Percentiles rank a stretch among this genome's conserved stretches.
Evolutionary conservation across 2,797 vertebrate genomes (phyloP).

Genomic region (Onychomys arenicola): DNA sequence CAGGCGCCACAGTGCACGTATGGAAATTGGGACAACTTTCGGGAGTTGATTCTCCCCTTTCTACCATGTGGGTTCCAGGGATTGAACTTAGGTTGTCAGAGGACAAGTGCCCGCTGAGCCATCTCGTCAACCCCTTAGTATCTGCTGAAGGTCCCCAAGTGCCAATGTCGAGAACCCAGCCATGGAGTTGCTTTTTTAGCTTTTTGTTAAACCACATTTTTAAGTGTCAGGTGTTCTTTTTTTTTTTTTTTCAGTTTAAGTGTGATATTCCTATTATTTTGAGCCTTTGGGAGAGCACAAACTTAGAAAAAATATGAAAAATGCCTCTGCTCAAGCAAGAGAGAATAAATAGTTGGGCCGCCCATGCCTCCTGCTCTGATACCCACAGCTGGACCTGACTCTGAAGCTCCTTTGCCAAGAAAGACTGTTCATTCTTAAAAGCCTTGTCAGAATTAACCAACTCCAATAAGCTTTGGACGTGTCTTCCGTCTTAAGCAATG

Average conservation of each 20-base stretch:
- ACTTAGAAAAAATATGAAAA: neutral
- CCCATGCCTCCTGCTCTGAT: neutral
- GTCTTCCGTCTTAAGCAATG: constrained; percentile 15
- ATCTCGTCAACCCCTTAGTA: neutral
- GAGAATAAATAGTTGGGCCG: accelerated
- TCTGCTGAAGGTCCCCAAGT: neutral
- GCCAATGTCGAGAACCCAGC: neutral
- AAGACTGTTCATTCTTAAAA: neutral
- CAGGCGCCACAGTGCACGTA: neutral
- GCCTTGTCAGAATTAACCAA: constrained; percentile 2
- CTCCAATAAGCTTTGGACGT: neutral
- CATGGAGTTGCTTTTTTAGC: neutral
- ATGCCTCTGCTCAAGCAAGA: neutral
- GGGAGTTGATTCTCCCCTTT: neutral
- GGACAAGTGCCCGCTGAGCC: neutral
- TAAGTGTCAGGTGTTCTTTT: neutral
- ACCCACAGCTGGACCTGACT: too few relatives aligned
- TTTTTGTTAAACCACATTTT: neutral
- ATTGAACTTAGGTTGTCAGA: neutral
- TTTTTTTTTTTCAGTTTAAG: neutral
- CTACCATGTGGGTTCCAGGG: neutral
- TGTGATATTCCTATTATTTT: neutral
- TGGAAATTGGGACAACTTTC: neutral
- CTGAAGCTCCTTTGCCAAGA: neutral
- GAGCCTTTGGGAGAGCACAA: neutral